These are phyloP conservation scores for Drosophila sordidula DNA, from an alignment of 2,888 invertebrate genomes.

Conservation along the genomic window DNA sequence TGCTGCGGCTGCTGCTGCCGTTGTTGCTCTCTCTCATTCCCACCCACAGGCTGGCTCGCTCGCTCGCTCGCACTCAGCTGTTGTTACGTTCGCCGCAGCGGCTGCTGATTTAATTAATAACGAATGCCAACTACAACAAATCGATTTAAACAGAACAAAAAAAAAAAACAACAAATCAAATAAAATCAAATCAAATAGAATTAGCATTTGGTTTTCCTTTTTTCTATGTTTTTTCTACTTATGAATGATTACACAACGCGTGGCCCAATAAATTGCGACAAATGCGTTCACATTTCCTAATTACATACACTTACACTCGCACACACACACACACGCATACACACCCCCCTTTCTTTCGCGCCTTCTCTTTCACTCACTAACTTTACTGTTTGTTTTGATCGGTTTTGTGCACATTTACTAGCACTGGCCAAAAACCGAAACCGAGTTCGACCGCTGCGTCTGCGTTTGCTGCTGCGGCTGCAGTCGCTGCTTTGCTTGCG, in stretches of 20 bases:
- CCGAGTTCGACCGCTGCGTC: conserved; percentile 23
- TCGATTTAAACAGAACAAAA: conserved; percentile 63
- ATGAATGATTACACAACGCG: conserved; percentile 81
- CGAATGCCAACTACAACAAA: conserved; percentile 80
- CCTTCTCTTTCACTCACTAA: conserved; percentile 22
- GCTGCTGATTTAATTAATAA: conserved; percentile 74
- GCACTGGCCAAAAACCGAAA: conserved; percentile 14
- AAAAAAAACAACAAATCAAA: conserved; percentile 40
- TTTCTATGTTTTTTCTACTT: conserved; percentile 30
- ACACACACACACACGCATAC: not conserved
- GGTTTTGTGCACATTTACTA: conserved; percentile 44
- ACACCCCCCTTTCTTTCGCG: conserved; percentile 1
- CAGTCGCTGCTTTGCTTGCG: conserved; percentile 34
- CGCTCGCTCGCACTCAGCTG: conserved; percentile 53
- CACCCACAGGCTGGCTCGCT: conserved; percentile 10
- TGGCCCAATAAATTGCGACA: conserved; percentile 48
- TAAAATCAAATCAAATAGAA: conserved; percentile 59
- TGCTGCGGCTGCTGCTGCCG: conserved; percentile 36
- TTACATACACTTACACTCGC: conserved; percentile 23
- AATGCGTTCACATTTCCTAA: conserved; percentile 48
- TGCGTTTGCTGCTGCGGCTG: conserved; percentile 15
- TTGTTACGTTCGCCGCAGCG: conserved; percentile 42
- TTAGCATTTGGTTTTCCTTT: conserved; percentile 39
- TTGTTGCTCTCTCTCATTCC: conserved; percentile 31
- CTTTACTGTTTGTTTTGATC: conserved; percentile 59